Percentiles rank a stretch among this genome's conserved stretches.
phyloP scores from a whole-genome alignment of 2,888 invertebrate genomes.

The Coleophora deauratella region DNA sequence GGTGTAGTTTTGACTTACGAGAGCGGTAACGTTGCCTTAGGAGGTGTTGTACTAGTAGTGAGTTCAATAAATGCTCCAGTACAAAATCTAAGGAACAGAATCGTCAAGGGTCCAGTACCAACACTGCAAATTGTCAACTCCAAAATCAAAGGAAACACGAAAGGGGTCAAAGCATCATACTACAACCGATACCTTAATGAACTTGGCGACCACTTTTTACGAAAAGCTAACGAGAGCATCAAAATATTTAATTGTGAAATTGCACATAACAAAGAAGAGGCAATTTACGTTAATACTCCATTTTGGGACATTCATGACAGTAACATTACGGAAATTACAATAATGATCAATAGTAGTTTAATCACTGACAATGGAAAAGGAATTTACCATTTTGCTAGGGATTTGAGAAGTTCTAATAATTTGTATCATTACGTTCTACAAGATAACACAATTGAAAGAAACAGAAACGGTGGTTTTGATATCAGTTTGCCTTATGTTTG shows the following conservation, averaged over 20 bases:
- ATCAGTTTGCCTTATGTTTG: constrained; percentile 94
- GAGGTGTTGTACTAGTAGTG: constrained; percentile 86
- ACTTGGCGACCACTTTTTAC: constrained; percentile 86
- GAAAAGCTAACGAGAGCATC: constrained; percentile 91
- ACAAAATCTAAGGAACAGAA: constrained; percentile 82
- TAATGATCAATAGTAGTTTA: constrained; percentile 89
- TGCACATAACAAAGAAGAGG: constrained; percentile 85
- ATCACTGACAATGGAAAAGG: constrained; percentile 92
- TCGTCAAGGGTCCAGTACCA: constrained; percentile 86
- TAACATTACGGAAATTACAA: constrained; percentile 91
- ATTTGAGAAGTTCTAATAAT: constrained; percentile 96
- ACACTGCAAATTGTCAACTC: constrained; percentile 81
- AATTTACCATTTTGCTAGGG: constrained; percentile 91
- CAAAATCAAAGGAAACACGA: constrained; percentile 85
- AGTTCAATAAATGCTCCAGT: constrained; percentile 82
- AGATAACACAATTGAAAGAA: constrained; percentile 89
- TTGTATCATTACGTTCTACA: constrained; percentile 95
- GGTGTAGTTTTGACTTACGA: constrained; percentile 85
- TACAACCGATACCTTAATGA: constrained; percentile 93
- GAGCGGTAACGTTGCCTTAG: constrained; percentile 85
- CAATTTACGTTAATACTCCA: constrained; percentile 87
- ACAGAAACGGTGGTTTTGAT: constrained; percentile 89
- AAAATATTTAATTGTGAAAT: constrained; percentile 86
- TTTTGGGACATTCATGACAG: constrained; percentile 89
- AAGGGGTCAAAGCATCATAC: constrained; percentile 87